Base-by-base conservation (phyloP, 1,140 invertebrate genomes). In the Metaphire vulgaris region DNA sequence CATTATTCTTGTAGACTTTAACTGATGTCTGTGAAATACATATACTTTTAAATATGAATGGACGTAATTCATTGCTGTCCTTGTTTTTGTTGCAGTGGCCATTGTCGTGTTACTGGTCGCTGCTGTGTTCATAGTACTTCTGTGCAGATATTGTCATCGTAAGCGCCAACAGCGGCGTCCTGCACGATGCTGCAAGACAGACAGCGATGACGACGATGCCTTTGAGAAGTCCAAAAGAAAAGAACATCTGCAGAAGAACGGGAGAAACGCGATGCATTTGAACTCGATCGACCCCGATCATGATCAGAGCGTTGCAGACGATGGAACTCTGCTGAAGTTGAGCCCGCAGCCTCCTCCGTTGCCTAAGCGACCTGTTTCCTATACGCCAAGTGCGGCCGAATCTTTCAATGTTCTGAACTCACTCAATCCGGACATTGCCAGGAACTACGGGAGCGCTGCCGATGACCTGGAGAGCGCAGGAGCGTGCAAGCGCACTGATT, bases 381-480 rank as follows among this genome's bases (percentile, higher is more conserved):
- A 93, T 85, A 92, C 92, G 75, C 91, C 92, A 0, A 91, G 90
- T 83, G 69, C 28, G 2, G 91, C 88, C 72, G 91, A 90, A 80
- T 86, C 86, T 15, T 75, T 86, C 1, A 89, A 90, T 69, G 89
- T 91, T 28, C 85, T 94, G 34, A 28, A 28, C 32, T 2, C 15
- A 14, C 32, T 21, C 32, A 96, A 96, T 88, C 95, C 95, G 87
- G 94, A 97, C 87, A 94, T 93, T 34, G 88, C 96, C 74, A 88
- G 93, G 74, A 95, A 92, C 83, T 97, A 97, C 86, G 94, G 94
- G 70, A 96, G 93, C 74, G 94, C 93, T 65, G 94, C 92, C 26
- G 94, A 97, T 86, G 94, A 97, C 82, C 87, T 96, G 31, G 94
- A 97, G 86, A 93, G 91, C 83, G 91, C 93, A 70, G 77, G 76